Evolutionary conservation across 2,888 invertebrate species (phyloP).

Genomic region (Brassicogethes aeneus): DNA sequence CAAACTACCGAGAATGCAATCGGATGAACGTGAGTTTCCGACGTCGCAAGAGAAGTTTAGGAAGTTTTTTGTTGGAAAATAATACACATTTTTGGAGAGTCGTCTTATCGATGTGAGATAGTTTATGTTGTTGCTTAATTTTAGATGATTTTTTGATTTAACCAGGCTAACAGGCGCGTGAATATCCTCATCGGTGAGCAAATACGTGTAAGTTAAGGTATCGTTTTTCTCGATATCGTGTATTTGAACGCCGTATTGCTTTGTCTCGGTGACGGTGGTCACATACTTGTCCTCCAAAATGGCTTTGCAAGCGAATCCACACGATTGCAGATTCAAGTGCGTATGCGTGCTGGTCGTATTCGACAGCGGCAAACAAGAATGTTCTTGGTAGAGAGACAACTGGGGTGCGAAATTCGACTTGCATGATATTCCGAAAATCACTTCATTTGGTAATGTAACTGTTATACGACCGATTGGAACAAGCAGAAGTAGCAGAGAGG

Average conservation of each 20-base stretch:
- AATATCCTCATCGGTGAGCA: slow-evolving; percentile 20
- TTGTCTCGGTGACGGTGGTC: slow-evolving; percentile 42
- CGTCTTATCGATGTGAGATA: slow-evolving; percentile 50
- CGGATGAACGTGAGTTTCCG: slow-evolving; percentile 7
- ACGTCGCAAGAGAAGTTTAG: slow-evolving; percentile 35
- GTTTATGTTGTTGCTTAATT: slow-evolving; percentile 48
- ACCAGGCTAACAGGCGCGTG: slow-evolving; percentile 19
- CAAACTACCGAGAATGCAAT: slow-evolving; percentile 20
- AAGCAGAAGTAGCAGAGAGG: slow-evolving; percentile 56
- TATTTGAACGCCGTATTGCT: slow-evolving; percentile 48
- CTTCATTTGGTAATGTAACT: slow-evolving; percentile 52
- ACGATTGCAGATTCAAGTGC: slow-evolving; percentile 45
- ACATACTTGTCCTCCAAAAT: slow-evolving; percentile 41
- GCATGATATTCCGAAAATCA: slow-evolving; percentile 53
- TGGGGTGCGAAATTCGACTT: slow-evolving; percentile 21
- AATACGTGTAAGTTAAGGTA: slow-evolving; percentile 40
- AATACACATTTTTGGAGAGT: slow-evolving; percentile 46
- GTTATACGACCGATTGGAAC: slow-evolving; percentile 65
- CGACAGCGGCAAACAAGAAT: slow-evolving; percentile 42
- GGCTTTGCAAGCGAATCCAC: slow-evolving; percentile 53
- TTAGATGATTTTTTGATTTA: slow-evolving; percentile 45
- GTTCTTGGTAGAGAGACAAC: slow-evolving; percentile 42
- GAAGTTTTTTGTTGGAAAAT: slow-evolving; percentile 53
- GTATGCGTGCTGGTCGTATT: slow-evolving; percentile 30
- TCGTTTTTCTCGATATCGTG: slow-evolving; percentile 35